Evolutionary conservation across 2,113 vertebrate species (phyloP), one percentile per base, ranked within the genome.

Genomic region (Antechinus stuartii): DNA sequence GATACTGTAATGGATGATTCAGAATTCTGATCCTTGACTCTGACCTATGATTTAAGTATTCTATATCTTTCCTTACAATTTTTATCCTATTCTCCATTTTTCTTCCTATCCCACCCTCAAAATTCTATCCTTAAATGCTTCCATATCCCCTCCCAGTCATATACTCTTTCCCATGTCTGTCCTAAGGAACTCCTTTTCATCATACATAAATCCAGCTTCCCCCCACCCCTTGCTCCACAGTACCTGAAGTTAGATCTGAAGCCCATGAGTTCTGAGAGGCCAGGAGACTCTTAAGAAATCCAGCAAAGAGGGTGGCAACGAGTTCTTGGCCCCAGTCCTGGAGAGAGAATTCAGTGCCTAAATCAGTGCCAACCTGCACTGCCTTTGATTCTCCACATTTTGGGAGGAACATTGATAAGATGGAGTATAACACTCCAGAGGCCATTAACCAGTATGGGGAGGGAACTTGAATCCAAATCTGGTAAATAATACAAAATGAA

Each of bases 341-440:
- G 93, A 27, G 50, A 23, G 25, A 96, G 91, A 42, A 53, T 54
- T 52, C 2, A 54, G n/a, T 8, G 35, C 49, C 90, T 1, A 6
- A 6, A 90, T 22, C 92, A 8, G 11, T 24, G 61, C 68, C 68
- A 84, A 84, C 68, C 68, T 84, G 68, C 30, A 30, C 19, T 53
- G 76, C 56, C 96, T 94, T 93, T 30, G 56, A 94, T 90, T 42
- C 61, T 92, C 92, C 92, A 42, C 0, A 84, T 42, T 84, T 42
- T 84, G n/a, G 35, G n/a, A 84, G 19, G 35, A 19, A 84, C 7
- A 42, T 42, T 3, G 19, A 23, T 42, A 7, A 84, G 16, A n/a
- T 84, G 1, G n/a, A 84, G 68, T 84, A 2, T 84, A 42, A 68
- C 30, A 30, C 30, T 84, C 68, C 68, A 84, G 16, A 42, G 68